A percentile compares a stretch with the other conserved stretches of the same genome.
phyloP scores from a whole-genome alignment of 2,888 invertebrate genomes.

The Rotaria magnacalcarata region DNA sequence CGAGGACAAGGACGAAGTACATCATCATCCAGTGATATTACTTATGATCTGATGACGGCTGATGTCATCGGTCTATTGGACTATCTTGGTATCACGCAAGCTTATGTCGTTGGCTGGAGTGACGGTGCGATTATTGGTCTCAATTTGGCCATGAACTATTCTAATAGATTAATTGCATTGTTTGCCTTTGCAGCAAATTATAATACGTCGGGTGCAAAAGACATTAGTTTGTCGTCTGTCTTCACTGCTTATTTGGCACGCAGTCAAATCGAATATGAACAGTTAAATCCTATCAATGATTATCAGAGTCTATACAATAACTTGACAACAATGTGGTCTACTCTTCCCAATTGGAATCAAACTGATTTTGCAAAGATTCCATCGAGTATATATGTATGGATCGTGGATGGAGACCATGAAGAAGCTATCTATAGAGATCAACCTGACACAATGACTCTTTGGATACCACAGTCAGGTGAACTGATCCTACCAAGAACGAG shows the following conservation, averaged over 20 bases:
- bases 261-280: background rate
- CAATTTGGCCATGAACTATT: too few relatives aligned
- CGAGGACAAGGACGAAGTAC: too few relatives aligned
- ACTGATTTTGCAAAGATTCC: background rate
- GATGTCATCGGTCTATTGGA: too few relatives aligned
- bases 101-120: too few relatives aligned
- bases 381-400: background rate
- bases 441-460: background rate
- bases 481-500: background rate
- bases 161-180: too few relatives aligned
- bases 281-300: background rate
- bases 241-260: background rate
- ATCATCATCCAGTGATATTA: too few relatives aligned
- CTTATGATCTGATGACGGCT: too few relatives aligned
- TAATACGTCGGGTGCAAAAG: background rate
- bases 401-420: background rate
- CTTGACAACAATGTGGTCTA: background rate
- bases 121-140: too few relatives aligned
- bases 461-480: background rate
- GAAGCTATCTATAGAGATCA: background rate
- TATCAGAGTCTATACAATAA: background rate
- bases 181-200: too few relatives aligned
- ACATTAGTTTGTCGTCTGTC: background rate
- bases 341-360: background rate
- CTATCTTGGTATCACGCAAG: too few relatives aligned